These are phyloP conservation scores for Neopipo cinnamomea DNA, from an alignment of 2,113 vertebrate species.

Conservation along the genomic window DNA sequence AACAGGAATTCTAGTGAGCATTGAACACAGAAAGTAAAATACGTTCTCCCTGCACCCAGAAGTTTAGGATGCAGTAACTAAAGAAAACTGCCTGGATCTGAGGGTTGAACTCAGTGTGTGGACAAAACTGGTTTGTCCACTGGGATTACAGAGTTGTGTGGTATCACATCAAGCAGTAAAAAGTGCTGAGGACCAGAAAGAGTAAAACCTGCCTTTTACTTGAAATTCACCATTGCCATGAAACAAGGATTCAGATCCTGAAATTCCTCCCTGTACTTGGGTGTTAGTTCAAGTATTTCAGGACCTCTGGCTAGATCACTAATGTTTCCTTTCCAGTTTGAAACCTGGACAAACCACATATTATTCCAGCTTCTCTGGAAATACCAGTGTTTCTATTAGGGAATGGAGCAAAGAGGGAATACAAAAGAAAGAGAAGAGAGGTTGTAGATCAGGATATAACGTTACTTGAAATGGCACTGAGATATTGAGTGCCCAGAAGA, in stretches of 20 bases:
- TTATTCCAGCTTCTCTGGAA: background rate
- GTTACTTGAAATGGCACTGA: background rate
- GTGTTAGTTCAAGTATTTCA: background rate
- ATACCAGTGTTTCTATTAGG: fast-evolving
- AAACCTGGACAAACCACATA: background rate
- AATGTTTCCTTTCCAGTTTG: background rate
- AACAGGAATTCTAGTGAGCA: background rate
- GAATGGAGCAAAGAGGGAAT: background rate
- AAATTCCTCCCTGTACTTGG: background rate
- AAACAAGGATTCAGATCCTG: background rate
- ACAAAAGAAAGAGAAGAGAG: background rate
- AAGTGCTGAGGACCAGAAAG: background rate
- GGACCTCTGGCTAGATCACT: background rate
- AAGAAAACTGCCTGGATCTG: background rate
- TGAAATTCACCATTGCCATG: background rate
- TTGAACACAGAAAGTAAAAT: background rate
- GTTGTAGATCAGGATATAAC: background rate
- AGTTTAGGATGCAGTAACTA: background rate
- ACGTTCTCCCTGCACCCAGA: background rate
- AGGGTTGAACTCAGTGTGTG: background rate
- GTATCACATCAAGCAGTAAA: background rate
- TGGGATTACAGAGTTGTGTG: background rate
- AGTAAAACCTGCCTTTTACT: background rate
- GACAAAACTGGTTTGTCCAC: background rate
- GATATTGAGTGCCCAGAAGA: background rate